A percentile compares a stretch with the other conserved stretches of the same genome.
These are phyloP conservation scores for Rhingia campestris DNA, from an alignment of 2,888 invertebrate genomes.

Conservation along the genomic window DNA sequence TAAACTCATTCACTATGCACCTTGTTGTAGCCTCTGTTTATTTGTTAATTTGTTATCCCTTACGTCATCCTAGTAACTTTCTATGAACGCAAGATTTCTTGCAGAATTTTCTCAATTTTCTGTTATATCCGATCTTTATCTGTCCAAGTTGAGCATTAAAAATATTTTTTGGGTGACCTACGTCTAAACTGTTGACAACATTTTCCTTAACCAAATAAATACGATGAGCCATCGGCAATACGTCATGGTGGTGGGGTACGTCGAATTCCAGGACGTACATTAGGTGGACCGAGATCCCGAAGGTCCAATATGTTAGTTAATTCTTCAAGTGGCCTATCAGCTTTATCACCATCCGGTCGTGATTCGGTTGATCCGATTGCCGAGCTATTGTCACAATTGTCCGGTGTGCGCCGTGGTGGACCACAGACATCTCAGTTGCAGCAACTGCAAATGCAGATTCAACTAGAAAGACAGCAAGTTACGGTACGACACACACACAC, in stretches of 20 bases:
- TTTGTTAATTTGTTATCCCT: no score
- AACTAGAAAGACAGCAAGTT: conserved; percentile 94
- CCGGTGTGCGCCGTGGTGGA: conserved; percentile 90
- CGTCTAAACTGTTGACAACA: neutral
- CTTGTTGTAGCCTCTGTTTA: no score
- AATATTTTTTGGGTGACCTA: neutral
- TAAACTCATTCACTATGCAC: no score
- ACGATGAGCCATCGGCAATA: conserved; percentile 94
- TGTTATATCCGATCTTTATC: no score
- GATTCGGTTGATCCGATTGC: conserved; percentile 98
- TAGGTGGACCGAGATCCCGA: conserved; percentile 89
- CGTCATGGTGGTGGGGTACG: conserved; percentile 88
- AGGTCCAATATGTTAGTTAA: conserved; percentile 98
- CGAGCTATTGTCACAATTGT: conserved; percentile 96
- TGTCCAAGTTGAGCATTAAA: no score
- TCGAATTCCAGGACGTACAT: conserved; percentile 91
- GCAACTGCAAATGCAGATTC: conserved; percentile 97
- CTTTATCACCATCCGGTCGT: conserved; percentile 92
- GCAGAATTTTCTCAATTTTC: no score
- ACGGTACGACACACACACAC: conserved; percentile 82
- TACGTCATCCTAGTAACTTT: no score
- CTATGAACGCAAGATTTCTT: no score
- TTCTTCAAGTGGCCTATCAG: conserved; percentile 92
- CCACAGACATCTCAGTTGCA: conserved; percentile 91
- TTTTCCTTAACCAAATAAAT: conserved; percentile 84